A percentile compares a stretch with the other conserved stretches of the same genome.
These are phyloP conservation scores for Chrysocyon brachyurus DNA, from an alignment of 2,797 vertebrate genomes.

Conservation along the genomic window DNA sequence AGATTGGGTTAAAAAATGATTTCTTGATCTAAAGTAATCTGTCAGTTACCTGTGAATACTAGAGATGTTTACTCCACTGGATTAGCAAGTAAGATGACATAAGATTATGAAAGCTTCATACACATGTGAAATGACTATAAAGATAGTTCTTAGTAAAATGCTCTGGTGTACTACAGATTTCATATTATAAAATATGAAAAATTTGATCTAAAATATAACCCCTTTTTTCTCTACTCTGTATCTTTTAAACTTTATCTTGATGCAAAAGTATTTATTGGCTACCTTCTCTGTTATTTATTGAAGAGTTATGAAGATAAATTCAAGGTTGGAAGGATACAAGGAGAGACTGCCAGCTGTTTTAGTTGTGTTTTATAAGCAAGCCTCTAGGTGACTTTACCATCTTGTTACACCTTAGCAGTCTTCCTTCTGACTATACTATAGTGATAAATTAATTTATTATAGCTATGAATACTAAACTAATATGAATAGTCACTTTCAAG, in stretches of 20 bases:
- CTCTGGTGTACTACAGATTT: conserved; percentile 23
- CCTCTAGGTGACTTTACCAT: background rate
- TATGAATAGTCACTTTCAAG: background rate
- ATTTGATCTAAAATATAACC: conserved; percentile 1
- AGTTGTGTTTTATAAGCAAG: conserved; percentile 37
- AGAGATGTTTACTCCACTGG: background rate
- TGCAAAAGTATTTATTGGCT: background rate
- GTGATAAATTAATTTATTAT: conserved; percentile 8
- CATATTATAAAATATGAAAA: conserved; percentile 49
- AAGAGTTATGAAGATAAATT: background rate
- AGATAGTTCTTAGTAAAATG: conserved; percentile 22
- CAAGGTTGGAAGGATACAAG: background rate
- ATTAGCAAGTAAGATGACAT: background rate
- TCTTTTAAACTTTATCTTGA: conserved; percentile 10
- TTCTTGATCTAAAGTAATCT: background rate
- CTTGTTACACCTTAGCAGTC: background rate
- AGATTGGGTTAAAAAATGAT: conserved; percentile 15
- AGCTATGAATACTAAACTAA: conserved; percentile 35
- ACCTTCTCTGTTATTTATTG: conserved; percentile 17
- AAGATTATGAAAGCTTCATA: background rate
- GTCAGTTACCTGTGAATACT: background rate
- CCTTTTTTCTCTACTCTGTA: background rate
- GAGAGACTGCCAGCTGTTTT: background rate
- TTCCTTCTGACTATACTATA: background rate
- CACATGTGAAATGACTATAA: background rate